These are phyloP conservation scores for Phenacoccus solenopsis DNA, from an alignment of 1,140 invertebrate species.

Conservation along the genomic window DNA sequence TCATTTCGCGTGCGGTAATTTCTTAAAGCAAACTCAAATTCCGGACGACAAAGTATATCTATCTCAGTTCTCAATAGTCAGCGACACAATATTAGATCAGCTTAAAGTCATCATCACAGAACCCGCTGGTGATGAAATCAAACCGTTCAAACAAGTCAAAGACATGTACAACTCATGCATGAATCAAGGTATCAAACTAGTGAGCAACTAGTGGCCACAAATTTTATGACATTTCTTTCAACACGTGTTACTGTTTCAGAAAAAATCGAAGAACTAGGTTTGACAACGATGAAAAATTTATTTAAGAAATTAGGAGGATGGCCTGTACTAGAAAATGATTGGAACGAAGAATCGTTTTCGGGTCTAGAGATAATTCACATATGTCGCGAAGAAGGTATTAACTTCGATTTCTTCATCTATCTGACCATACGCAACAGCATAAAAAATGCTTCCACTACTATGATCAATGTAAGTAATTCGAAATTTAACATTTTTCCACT, in stretches of 20 bases:
- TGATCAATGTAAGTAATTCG: too few species aligned
- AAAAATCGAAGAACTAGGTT: conserved; percentile 46
- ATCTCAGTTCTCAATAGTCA: neutral
- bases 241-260: too few species aligned
- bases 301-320: too few species aligned
- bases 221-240: too few species aligned
- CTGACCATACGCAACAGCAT: too few species aligned
- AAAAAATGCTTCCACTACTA: too few species aligned
- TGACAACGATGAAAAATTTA: too few species aligned
- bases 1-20: conserved; percentile 42
- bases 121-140: neutral
- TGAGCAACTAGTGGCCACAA: too few species aligned
- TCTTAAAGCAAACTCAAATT: conserved; percentile 25
- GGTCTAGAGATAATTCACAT: too few species aligned
- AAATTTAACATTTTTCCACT: too few species aligned
- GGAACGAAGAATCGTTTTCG: conserved; percentile 55
- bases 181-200: conserved; percentile 37
- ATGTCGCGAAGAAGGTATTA: too few species aligned
- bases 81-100: neutral
- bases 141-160: conserved; percentile 29
- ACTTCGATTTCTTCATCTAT: too few species aligned
- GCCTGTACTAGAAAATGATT: conserved; percentile 44
- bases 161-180: conserved; percentile 37
- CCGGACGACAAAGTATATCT: neutral
- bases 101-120: neutral